Percentiles rank a stretch among this genome's conserved stretches.
These are phyloP conservation scores for Heterotilapia buettikoferi DNA, from an alignment of 2,113 vertebrate genomes.

Conservation along the genomic window DNA sequence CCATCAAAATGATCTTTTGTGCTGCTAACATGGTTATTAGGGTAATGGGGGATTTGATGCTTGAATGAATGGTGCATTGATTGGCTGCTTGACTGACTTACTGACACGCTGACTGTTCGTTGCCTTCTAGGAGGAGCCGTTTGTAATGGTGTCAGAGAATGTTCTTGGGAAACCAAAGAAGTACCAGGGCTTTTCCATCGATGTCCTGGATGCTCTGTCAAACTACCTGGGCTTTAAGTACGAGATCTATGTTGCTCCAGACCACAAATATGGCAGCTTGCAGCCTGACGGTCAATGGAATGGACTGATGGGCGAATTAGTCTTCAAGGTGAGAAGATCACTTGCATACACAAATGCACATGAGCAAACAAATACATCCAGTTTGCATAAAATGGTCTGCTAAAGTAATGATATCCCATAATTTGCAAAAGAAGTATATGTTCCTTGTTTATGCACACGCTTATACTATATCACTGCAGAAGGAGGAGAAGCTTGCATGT, in stretches of 20 bases:
- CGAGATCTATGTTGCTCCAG: constrained; percentile 93
- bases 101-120: constrained; percentile 14
- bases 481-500: neutral
- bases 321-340: constrained; percentile 86
- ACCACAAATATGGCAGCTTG: constrained; percentile 94
- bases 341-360: neutral
- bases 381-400: neutral
- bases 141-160: constrained; percentile 99
- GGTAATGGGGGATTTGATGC: constrained; percentile 32
- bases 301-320: constrained; percentile 91
- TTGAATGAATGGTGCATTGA: constrained; percentile 17
- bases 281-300: constrained; percentile 95
- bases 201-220: constrained; percentile 91
- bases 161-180: constrained; percentile 97
- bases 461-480: neutral
- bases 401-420: neutral
- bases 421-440: neutral
- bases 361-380: neutral
- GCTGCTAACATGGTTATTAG: neutral
- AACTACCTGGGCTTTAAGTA: constrained; percentile 97
- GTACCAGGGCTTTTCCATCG: constrained; percentile 96
- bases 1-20: neutral
- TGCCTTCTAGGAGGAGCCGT: constrained; percentile 89
- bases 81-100: neutral
- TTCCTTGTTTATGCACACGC: neutral